Conservation (phyloP, 2,797 vertebrate genomes). For the Heteromormyrus szaboi region DNA sequence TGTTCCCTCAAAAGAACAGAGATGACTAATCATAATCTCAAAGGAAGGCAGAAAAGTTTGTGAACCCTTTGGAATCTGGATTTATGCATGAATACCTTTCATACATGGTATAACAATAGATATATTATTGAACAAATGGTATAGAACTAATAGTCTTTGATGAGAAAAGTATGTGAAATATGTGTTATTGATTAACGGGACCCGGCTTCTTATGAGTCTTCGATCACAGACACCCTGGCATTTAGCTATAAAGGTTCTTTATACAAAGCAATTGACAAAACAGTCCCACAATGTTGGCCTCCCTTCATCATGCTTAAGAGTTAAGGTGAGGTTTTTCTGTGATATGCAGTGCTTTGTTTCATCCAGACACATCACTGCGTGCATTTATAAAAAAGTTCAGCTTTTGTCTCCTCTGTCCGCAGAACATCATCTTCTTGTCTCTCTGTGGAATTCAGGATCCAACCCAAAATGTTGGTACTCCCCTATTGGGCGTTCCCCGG, state of each 20-base stretch:
- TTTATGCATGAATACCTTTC: not conserved
- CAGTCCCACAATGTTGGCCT: not conserved
- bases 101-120: not conserved
- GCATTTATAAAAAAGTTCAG: not conserved
- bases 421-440: not conserved
- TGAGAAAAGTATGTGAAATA: not conserved
- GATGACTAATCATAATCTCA: not conserved
- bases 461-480: not conserved
- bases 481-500: not conserved
- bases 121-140: not conserved
- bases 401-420: not conserved
- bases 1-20: not conserved
- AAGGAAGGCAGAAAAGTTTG: not conserved
- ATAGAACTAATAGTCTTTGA: not conserved
- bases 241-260: not conserved
- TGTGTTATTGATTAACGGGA: not conserved
- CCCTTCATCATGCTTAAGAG: not conserved
- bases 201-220: not conserved
- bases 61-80: not conserved
- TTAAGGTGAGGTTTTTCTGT: not conserved
- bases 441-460: not conserved
- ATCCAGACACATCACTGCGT: not conserved
- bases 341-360: not conserved
- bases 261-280: not conserved
- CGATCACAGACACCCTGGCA: not conserved